phyloP scores from a whole-genome alignment of 1,140 invertebrate species.

The Drosophila trapezifrons region DNA sequence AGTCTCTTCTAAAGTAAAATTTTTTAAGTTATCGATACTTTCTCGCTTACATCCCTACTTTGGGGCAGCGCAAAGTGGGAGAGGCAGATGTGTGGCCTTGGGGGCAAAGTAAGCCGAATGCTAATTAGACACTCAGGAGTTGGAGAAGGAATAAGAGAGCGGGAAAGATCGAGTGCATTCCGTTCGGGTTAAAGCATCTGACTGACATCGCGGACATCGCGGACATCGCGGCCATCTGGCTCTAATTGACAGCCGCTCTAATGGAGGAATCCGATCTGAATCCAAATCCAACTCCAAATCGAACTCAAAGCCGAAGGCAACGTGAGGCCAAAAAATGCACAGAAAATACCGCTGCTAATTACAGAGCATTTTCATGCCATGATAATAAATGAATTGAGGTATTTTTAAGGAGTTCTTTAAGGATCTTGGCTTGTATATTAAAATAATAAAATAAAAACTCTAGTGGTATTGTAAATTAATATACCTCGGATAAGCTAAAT shows the following conservation, averaged over 20 bases:
- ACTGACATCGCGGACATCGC: constrained; percentile 32
- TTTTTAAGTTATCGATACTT: background rate
- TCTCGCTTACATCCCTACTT: background rate
- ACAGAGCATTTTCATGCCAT: background rate
- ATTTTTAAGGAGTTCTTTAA: background rate
- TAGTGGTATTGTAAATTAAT: too few species aligned
- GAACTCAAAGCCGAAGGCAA: constrained; percentile 2
- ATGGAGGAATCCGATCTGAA: constrained; percentile 41
- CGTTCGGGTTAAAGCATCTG: constrained; percentile 19
- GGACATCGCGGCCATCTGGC: constrained; percentile 35
- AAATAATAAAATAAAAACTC: too few species aligned
- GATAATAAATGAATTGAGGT: background rate
- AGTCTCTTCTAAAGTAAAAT: too few species aligned
- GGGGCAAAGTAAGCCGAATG: constrained; percentile 30
- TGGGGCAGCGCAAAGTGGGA: constrained; percentile 1
- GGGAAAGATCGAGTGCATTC: constrained; percentile 30
- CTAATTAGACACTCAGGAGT: constrained; percentile 37
- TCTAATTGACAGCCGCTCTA: constrained; percentile 47
- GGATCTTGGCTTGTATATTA: too few species aligned
- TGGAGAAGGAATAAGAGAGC: background rate
- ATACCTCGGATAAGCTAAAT: too few species aligned
- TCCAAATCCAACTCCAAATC: constrained; percentile 9
- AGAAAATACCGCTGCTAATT: constrained; percentile 33
- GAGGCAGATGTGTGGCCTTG: constrained; percentile 21
- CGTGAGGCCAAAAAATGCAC: constrained; percentile 2